Evolutionary conservation across 2,113 vertebrate species (phyloP).

Genomic region (Phylloscopus whistleri): DNA sequence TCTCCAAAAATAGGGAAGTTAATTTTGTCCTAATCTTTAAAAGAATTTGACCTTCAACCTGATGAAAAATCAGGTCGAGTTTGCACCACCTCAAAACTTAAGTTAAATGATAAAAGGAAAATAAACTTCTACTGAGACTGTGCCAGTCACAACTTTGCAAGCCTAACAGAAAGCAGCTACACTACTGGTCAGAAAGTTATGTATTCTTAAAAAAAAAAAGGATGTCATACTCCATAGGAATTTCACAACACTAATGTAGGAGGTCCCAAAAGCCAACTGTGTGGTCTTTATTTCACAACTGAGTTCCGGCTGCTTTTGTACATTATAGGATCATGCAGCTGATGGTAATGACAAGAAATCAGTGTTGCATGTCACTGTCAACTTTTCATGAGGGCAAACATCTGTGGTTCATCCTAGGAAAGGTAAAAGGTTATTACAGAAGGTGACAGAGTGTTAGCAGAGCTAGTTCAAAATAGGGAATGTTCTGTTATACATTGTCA

Average conservation of each 20-base stretch:
- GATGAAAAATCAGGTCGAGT: background rate
- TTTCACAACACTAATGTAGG: background rate
- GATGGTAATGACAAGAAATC: conserved; percentile 35
- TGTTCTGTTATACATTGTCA: background rate
- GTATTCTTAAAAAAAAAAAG: background rate
- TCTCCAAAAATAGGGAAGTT: background rate
- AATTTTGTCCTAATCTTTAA: background rate
- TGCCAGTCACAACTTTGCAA: background rate
- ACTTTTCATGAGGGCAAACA: conserved; percentile 26
- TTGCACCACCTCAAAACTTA: background rate
- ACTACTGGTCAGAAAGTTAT: background rate
- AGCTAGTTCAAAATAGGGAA: conserved; percentile 11
- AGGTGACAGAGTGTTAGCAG: background rate
- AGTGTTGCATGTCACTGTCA: background rate
- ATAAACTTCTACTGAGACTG: background rate
- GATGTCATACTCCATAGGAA: background rate
- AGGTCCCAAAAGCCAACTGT: background rate
- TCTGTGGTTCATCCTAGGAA: conserved; percentile 35
- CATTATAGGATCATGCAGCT: background rate
- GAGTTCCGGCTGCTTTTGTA: background rate
- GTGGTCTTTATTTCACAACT: background rate
- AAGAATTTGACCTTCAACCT: background rate
- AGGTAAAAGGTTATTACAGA: background rate
- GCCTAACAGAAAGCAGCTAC: background rate
- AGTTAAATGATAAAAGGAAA: background rate